Conservation (phyloP, 2,797 vertebrate species). For the Netta rufina region DNA sequence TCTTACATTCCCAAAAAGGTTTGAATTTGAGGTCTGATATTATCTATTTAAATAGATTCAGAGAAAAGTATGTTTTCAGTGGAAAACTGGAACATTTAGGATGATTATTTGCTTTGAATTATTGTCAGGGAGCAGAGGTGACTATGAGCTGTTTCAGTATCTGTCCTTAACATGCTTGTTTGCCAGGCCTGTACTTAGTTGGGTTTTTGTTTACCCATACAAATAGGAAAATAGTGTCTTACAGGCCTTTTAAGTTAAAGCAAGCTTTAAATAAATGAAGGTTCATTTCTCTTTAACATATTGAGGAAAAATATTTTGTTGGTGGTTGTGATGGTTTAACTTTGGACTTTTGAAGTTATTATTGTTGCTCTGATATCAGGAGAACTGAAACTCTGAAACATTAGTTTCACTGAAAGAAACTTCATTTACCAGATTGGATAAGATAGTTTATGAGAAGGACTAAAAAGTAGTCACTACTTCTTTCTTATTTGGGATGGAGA, state of each 20-base stretch:
- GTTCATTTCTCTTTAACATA: neutral
- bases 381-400: neutral
- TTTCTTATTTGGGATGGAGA: neutral
- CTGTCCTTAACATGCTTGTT: neutral
- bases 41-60: neutral
- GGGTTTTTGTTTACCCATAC: neutral
- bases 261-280: neutral
- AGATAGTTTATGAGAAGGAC: neutral
- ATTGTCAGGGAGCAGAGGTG: neutral
- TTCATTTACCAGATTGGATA: neutral
- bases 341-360: neutral
- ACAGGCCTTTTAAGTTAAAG: neutral
- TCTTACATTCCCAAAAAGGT: neutral
- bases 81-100: neutral
- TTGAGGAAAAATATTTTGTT: too few relatives aligned
- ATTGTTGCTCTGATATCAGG: neutral
- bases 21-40: neutral
- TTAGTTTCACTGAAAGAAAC: neutral
- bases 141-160: neutral
- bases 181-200: neutral
- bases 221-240: neutral
- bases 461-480: neutral
- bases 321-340: neutral
- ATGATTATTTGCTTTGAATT: neutral
- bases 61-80: neutral